Base-by-base conservation (phyloP, 2,113 vertebrate species). In the Bos javanicus region DNA sequence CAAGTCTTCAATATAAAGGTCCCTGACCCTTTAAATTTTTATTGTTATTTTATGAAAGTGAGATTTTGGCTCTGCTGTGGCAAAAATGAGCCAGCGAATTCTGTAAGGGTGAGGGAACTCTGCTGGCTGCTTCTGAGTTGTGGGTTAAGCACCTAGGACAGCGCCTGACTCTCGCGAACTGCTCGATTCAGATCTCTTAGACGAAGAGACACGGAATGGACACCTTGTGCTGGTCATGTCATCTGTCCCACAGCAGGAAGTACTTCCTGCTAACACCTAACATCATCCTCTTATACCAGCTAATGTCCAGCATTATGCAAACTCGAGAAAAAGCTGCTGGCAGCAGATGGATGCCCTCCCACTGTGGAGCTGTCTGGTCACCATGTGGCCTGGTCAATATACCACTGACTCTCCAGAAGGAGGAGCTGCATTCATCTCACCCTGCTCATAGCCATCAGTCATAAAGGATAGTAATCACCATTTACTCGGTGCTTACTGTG, bases 41-140 rank as follows among this genome's bases (percentile, higher is more conserved):
- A 23, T 33, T 10, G 17, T 74, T 36, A n/a, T n/a, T 67, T 92
- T 50, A 71, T 74, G 46, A 43, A 59, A 91, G 57, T 17, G 57
- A 28, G 86, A 25, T 71, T 56, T 87, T 16, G 71, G 33, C 62
- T 92, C 15, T 62, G 23, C 50, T 52, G 11, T 36, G 30, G 19
- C 9, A 14, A 28, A 46, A 30, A 26, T 21, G 23, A 39, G 33
- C 46, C 80, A 13, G 21, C 21, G 36, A 83, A 46, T 33, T 60
- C 6, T 1, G 0, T 5, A 74, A 78, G 17, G 5, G 39, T 17
- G 54, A 48, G n/a, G 46, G 5, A 36, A 10, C 43, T 33, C 7
- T 2, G 4, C 52, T 30, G 74, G 46, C 54, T 33, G 23, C 17
- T 39, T 94, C 94, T 64, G 6, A 1, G 50, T 2, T 10, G 1